Conservation (phyloP, 2,888 invertebrate species). For the Emmelina monodactyla region DNA sequence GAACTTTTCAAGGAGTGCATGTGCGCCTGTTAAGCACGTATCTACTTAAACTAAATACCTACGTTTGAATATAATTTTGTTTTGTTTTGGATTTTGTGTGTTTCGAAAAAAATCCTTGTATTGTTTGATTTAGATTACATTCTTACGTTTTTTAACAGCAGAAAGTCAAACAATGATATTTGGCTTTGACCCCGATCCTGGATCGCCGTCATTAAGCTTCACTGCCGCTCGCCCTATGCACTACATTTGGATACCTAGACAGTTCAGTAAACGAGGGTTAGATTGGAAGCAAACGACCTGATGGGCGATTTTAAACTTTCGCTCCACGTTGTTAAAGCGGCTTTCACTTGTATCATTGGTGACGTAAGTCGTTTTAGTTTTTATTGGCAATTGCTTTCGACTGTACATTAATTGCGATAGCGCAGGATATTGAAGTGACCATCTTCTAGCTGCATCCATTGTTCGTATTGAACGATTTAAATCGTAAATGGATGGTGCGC, state of each 20-base stretch:
- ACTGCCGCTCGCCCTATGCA: slow-evolving; percentile 35
- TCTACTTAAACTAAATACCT: no score
- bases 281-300: slow-evolving; percentile 24
- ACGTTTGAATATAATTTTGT: no score
- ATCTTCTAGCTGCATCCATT: slow-evolving; percentile 19
- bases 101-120: not conserved
- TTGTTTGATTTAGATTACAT: not conserved
- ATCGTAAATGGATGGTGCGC: not conserved
- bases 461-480: slow-evolving; percentile 12
- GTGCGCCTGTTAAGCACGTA: no score
- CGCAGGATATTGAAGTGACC: slow-evolving; percentile 31
- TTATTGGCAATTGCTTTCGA: slow-evolving; percentile 30
- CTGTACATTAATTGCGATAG: slow-evolving; percentile 40
- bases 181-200: slow-evolving; percentile 51
- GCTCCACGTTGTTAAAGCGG: slow-evolving; percentile 20
- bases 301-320: slow-evolving; percentile 25
- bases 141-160: not conserved
- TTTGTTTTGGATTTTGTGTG: not conserved
- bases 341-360: slow-evolving; percentile 21
- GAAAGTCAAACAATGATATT: no score
- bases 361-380: slow-evolving; percentile 22
- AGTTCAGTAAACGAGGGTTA: slow-evolving; percentile 44
- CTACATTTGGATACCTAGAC: slow-evolving; percentile 35
- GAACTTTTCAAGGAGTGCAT: not conserved
- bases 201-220: slow-evolving; percentile 50